A percentile compares a stretch with the other conserved stretches of the same genome.
These are phyloP conservation scores for Pectinophora gossypiella DNA, from an alignment of 1,140 invertebrate genomes.

Conservation along the genomic window DNA sequence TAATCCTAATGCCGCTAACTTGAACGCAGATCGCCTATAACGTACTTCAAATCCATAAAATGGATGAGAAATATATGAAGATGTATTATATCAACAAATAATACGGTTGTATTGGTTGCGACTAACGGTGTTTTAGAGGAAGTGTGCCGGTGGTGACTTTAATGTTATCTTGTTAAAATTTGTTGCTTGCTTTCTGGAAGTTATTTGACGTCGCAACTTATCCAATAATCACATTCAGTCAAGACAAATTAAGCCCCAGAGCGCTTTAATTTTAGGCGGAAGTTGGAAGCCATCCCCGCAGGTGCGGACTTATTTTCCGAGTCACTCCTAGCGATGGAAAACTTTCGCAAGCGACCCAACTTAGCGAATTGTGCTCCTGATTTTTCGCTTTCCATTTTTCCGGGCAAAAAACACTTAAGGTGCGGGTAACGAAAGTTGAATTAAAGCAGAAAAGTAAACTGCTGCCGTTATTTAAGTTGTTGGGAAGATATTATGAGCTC, in stretches of 20 bases:
- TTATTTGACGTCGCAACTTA: constrained; percentile 27
- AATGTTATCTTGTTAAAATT: not conserved
- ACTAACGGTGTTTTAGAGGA: too few species aligned
- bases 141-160: too few species aligned
- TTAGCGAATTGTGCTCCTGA: constrained; percentile 16
- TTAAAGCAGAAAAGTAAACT: constrained; percentile 5
- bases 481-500: too few species aligned
- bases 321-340: constrained; percentile 24
- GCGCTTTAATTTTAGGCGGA: constrained; percentile 26
- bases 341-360: constrained; percentile 22
- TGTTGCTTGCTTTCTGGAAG: not conserved
- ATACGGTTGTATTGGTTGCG: too few species aligned
- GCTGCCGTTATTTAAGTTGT: not conserved
- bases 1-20: too few species aligned
- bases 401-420: constrained; percentile 10
- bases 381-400: constrained; percentile 14
- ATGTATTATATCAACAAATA: too few species aligned
- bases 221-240: constrained; percentile 28
- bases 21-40: too few species aligned
- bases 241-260: constrained; percentile 27
- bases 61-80: too few species aligned
- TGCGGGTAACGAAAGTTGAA: constrained; percentile 12
- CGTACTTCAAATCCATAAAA: too few species aligned
- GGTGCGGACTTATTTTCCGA: constrained; percentile 29
- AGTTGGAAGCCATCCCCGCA: constrained; percentile 28